Percentiles rank a stretch among this genome's conserved stretches.
Evolutionary conservation across 1,140 invertebrate genomes (phyloP).

Genomic region (Drosophila leontia): DNA sequence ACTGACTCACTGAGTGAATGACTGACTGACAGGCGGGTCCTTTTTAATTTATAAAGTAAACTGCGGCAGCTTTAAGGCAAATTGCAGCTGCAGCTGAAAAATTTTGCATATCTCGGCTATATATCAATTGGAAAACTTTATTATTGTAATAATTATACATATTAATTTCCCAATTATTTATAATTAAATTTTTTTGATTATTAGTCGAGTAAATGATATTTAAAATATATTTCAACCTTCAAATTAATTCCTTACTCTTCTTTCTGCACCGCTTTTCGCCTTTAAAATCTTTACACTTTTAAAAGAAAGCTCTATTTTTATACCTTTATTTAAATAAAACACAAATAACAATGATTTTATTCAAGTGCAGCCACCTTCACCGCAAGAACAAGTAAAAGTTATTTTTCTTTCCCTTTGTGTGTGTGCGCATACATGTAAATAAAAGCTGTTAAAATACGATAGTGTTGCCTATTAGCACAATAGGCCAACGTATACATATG

Average conservation of each 20-base stretch:
- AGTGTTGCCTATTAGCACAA: constrained; percentile 81
- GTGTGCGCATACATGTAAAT: constrained; percentile 57
- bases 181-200: too few relatives aligned
- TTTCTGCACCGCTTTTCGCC: not conserved
- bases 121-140: too few relatives aligned
- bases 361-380: constrained; percentile 3
- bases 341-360: constrained; percentile 10
- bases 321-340: not conserved
- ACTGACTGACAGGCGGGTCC: constrained; percentile 15
- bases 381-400: constrained; percentile 26
- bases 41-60: constrained; percentile 36
- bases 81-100: not conserved
- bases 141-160: too few relatives aligned
- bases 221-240: not conserved
- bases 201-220: too few relatives aligned
- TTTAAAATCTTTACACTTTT: not conserved
- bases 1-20: constrained; percentile 32
- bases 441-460: constrained; percentile 83
- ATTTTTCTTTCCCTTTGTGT: constrained; percentile 14
- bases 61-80: constrained; percentile 18
- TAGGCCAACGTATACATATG: constrained; percentile 63
- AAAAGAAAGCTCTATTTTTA: not conserved
- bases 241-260: not conserved
- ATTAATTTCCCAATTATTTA: not conserved
- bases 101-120: too few relatives aligned